These are phyloP conservation scores for Coenonympha arcania DNA, from an alignment of 2,888 invertebrate species.

Conservation along the genomic window DNA sequence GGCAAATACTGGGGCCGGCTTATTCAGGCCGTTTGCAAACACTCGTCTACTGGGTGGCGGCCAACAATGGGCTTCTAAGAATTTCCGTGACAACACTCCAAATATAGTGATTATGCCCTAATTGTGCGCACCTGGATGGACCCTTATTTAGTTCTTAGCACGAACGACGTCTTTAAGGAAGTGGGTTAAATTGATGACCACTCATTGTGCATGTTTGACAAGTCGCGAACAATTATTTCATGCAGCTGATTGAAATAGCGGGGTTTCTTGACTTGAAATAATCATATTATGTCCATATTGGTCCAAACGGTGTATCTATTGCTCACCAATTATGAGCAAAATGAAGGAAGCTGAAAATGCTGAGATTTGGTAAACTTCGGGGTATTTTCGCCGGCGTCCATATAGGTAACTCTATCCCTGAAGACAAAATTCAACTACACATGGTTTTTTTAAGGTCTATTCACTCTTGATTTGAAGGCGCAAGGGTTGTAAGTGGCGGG, in stretches of 20 bases:
- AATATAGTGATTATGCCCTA: constrained; percentile 69
- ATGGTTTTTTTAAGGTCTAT: too few relatives aligned
- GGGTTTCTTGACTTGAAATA: neutral
- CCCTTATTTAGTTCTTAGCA: constrained; percentile 62
- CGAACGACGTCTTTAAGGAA: constrained; percentile 55
- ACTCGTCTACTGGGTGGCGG: constrained; percentile 64
- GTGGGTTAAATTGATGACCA: constrained; percentile 29
- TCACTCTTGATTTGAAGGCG: too few relatives aligned
- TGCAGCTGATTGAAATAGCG: constrained; percentile 4
- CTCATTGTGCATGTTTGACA: constrained; percentile 25
- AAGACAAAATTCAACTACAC: too few relatives aligned
- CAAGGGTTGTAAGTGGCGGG: too few relatives aligned
- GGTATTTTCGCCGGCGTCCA: too few relatives aligned
- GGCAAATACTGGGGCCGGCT: constrained; percentile 67
- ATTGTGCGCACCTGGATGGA: constrained; percentile 70
- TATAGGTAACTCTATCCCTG: too few relatives aligned
- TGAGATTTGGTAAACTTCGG: too few relatives aligned
- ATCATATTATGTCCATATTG: neutral
- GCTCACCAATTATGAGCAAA: too few relatives aligned
- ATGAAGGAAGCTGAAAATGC: too few relatives aligned
- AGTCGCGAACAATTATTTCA: constrained; percentile 19
- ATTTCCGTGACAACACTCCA: constrained; percentile 70
- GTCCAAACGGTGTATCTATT: too few relatives aligned
- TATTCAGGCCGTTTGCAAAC: constrained; percentile 70
- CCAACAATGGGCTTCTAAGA: constrained; percentile 62